Percentiles rank a stretch among this genome's conserved stretches.
Conservation (phyloP, 1,140 invertebrate species). For the Drosophila gunungcola region DNA sequence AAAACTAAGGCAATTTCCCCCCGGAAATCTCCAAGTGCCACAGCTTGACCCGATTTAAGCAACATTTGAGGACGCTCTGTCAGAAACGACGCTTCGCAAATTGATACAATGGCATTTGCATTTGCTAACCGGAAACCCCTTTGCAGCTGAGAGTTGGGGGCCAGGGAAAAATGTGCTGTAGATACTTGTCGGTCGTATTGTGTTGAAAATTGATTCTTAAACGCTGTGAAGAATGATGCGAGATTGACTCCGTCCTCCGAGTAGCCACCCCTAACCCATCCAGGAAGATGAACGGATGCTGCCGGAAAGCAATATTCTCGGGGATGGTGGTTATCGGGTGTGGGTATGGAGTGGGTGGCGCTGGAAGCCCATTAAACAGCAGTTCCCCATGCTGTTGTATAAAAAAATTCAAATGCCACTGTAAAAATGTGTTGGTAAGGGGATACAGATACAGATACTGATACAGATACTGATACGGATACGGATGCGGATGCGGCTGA, state of each 20-base stretch:
- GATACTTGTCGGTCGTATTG: conserved; percentile 63
- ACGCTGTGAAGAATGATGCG: conserved; percentile 75
- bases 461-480: conserved; percentile 30
- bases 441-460: conserved; percentile 23
- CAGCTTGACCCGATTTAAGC: neutral
- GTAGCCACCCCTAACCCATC: conserved; percentile 13
- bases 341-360: neutral
- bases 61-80: conserved; percentile 2
- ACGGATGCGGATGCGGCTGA: conserved; percentile 6
- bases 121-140: conserved; percentile 24
- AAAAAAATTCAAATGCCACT: conserved; percentile 63
- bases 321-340: conserved; percentile 7
- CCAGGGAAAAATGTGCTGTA: conserved; percentile 17
- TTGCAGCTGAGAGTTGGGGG: conserved; percentile 1
- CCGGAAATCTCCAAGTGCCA: neutral
- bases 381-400: neutral
- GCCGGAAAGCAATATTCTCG: conserved; percentile 39
- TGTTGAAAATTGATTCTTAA: conserved; percentile 78
- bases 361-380: conserved; percentile 55
- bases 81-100: conserved; percentile 28
- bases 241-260: conserved; percentile 52
- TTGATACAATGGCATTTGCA: conserved; percentile 62
- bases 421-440: conserved; percentile 38
- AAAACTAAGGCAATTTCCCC: neutral
- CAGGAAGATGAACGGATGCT: conserved; percentile 31